Base-by-base conservation (phyloP, 2,113 vertebrate species). In the Barnardius zonarius region DNA sequence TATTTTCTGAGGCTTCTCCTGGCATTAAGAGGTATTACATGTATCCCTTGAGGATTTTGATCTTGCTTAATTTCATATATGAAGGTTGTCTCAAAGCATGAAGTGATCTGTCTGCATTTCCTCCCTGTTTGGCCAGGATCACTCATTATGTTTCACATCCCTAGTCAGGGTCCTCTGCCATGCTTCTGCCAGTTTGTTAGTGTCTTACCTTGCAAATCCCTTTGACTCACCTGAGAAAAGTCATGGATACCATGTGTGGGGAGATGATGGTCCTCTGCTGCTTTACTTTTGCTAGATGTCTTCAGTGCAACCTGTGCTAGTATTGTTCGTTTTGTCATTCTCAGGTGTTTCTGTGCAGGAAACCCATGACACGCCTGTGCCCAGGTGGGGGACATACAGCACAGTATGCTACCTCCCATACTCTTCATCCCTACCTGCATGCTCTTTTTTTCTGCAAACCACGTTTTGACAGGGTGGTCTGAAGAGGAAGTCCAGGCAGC, bases 401-500 rank as follows among this genome's bases (percentile, higher is more conserved):
- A 28, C 33, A 51, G 41, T 28, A 12, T 0, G 0, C 12, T 44
- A 7, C 10, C 44, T 64, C 25, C 13, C 37, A 10, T 13, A 25
- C 15, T 6, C 19, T 74, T 85, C 43, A 9, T 61, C 18, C n/a
- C 10, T 49, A 27, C 9, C 37, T 44, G 37, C n/a, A 41, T 23
- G 22, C 13, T 81, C 33, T 59, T 59, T n/a, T 43, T 24, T 61
- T 64, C 69, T 70, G 33, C 18, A 77, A 63, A 59, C 7, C 20
- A 3, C 25, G 5, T 67, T 86, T 92, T 90, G 63, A 48, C 27
- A 8, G 6, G 19, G 16, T 48, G 20, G 3, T 48, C 31, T 68
- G 39, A 59, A 18, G 43, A 92, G 27, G n/a, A 73, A 33, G 17
- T 33, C 17, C 11, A 5, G 33, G 19, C 6, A n/a, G 22, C 13